Conservation (phyloP, 2,113 vertebrate species). For the Scortum barcoo region DNA sequence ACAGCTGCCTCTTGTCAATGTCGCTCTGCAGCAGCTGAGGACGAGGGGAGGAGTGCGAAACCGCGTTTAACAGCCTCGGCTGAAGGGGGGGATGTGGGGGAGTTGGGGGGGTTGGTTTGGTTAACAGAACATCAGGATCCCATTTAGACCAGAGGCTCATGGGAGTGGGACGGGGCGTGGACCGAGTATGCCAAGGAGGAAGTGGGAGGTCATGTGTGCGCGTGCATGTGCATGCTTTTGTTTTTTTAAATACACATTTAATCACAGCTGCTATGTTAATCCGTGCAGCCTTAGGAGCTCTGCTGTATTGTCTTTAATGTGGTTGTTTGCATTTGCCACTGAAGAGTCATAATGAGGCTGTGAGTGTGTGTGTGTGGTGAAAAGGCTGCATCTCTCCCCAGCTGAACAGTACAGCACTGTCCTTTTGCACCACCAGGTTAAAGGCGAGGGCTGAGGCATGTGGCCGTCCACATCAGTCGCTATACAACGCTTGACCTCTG, state of each 20-base stretch:
- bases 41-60: constrained; percentile 59
- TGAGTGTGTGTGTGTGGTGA: constrained; percentile 4
- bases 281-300: constrained; percentile 11
- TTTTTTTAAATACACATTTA: constrained; percentile 24
- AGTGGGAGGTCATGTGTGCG: constrained; percentile 57
- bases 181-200: constrained; percentile 59
- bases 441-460: constrained; percentile 74
- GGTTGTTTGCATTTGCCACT: constrained; percentile 31
- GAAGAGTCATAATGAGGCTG: constrained; percentile 1
- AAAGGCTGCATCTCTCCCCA: constrained; percentile 24
- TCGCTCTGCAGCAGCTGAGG: constrained; percentile 72
- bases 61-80: constrained; percentile 60
- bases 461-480: constrained; percentile 59
- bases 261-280: constrained; percentile 40
- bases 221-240: constrained; percentile 36
- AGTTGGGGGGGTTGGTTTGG: background rate
- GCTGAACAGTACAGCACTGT: constrained; percentile 62
- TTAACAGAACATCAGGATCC: constrained; percentile 80
- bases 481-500: constrained; percentile 57
- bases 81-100: constrained; percentile 24
- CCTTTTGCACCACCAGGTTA: constrained; percentile 51
- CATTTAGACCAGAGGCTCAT: constrained; percentile 71
- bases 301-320: constrained; percentile 25
- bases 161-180: constrained; percentile 66
- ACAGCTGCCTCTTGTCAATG: constrained; percentile 77